Conservation (phyloP, 2,797 vertebrate species). For the Pelochelys cantorii region DNA sequence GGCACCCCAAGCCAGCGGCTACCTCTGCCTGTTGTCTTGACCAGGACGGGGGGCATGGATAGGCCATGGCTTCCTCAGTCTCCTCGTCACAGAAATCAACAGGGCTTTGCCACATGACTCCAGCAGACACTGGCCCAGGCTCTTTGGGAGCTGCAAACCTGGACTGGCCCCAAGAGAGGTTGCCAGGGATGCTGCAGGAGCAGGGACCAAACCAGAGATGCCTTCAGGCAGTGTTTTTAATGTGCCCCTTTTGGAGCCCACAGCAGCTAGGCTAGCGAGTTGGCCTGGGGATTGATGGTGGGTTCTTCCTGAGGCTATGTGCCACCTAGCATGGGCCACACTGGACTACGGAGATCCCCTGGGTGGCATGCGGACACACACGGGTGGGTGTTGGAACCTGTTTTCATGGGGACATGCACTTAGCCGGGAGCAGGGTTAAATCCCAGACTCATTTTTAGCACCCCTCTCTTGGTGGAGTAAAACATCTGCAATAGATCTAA, state of each 20-base stretch:
- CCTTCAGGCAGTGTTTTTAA: not conserved
- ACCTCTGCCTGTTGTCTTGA: not conserved
- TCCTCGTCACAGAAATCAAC: not conserved
- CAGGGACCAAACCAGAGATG: not conserved
- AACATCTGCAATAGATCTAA: not conserved
- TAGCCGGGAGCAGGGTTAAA: too few relatives aligned
- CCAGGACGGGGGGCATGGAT: not conserved
- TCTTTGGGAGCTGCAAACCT: not conserved
- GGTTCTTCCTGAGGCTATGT: not conserved
- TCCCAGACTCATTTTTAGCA: not conserved
- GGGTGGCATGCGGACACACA: not conserved
- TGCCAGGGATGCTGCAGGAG: not conserved
- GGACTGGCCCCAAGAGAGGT: not conserved
- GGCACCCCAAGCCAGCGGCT: not conserved
- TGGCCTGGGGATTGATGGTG: not conserved
- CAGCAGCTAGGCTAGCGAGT: not conserved
- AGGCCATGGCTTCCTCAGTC: not conserved
- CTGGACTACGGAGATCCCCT: accelerated
- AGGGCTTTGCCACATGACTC: not conserved
- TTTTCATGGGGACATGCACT: not conserved
- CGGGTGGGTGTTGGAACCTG: accelerated
- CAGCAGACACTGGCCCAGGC: not conserved
- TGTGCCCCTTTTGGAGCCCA: not conserved
- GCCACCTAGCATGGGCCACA: not conserved
- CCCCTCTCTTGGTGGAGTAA: accelerated